Base-by-base conservation (phyloP, 30 jellyfish, hydroid and myxozoan species). In the Pseudorhiza aurosa region DNA sequence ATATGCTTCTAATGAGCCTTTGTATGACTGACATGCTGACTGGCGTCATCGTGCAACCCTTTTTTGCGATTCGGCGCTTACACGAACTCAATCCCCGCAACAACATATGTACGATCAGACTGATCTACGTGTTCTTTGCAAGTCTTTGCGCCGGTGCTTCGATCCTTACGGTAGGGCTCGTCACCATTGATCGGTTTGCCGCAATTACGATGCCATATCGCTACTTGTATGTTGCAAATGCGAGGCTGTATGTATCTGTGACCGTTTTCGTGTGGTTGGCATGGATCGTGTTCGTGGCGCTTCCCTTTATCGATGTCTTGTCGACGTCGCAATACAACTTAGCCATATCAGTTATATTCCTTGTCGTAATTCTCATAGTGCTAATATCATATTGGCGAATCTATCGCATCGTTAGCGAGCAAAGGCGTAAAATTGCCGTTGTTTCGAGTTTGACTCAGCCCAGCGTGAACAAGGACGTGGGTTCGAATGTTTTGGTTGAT, bases 81-180 rank as follows among this genome's bases (percentile, higher is more conserved):
- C 84, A 65, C 43, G 57, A 51, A 30, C 49, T 80, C 43, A 26
- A 65, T 57, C 29, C 46, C 29, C 21, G 18, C 10, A 15, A 32
- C 39, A 44, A 44, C 27, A 45, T 64, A 1, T 80, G 91, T 47
- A 18, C 68, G 8, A 65, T 64, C 2, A 56, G 91, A 19, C 68
- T 80, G 14, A 62, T 65, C 45, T 80, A 80, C 42, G 35, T 80
- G 28, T 80, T 80, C 84, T 80, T 80, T 39, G 84, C 91, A 0
- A 80, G 71, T 44, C 77, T 80, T 8, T 80, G 91, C 75, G 81
- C 91, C 0, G 91, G 91, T 21, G 76, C 84, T 11, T 80, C 91
- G 11, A 39, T 80, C 25, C 58, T 80, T 2, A 80, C 84, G 17
- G 56, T 80, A 1, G 91, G 91, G 8, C 84, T 80, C 77, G 84